Evolutionary conservation across 2,888 invertebrate species (phyloP).

Genomic region (Stenotaenia linearis): DNA sequence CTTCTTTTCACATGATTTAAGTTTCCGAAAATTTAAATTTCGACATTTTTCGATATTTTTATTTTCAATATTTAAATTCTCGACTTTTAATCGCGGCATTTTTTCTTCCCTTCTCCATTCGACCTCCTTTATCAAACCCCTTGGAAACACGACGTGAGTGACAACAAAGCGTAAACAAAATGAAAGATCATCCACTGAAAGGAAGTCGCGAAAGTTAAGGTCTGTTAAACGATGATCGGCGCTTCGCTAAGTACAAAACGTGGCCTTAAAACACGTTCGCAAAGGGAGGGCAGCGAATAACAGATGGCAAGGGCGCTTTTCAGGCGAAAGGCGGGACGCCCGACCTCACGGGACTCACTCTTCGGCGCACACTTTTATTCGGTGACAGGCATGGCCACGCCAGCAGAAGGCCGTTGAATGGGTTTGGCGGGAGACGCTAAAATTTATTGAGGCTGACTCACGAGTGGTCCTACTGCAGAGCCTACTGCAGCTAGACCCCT

Average conservation of each 20-base stretch:
- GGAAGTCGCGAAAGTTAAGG: background rate
- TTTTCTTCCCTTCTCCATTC: too few species aligned
- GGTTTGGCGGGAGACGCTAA: background rate
- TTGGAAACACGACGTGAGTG: background rate
- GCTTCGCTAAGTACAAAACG: background rate
- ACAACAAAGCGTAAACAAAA: background rate
- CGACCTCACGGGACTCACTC: constrained; percentile 15
- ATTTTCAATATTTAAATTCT: too few species aligned
- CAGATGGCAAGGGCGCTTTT: background rate
- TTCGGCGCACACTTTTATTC: constrained; percentile 6
- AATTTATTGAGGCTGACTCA: constrained; percentile 15
- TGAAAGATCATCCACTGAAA: background rate
- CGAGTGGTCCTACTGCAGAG: constrained; percentile 5
- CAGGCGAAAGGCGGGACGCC: background rate
- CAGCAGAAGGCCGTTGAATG: constrained; percentile 19
- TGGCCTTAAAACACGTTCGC: background rate
- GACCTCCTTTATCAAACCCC: background rate
- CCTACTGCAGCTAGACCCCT: constrained; percentile 9
- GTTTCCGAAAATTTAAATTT: too few species aligned
- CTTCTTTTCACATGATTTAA: too few species aligned
- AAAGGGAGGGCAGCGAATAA: background rate
- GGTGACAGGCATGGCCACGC: background rate
- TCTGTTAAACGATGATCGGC: background rate
- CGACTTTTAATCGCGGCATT: too few species aligned
- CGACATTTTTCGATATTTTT: too few species aligned